Base-by-base conservation (phyloP, 2,797 vertebrate genomes). In the Odontamblyopus lacepedii region DNA sequence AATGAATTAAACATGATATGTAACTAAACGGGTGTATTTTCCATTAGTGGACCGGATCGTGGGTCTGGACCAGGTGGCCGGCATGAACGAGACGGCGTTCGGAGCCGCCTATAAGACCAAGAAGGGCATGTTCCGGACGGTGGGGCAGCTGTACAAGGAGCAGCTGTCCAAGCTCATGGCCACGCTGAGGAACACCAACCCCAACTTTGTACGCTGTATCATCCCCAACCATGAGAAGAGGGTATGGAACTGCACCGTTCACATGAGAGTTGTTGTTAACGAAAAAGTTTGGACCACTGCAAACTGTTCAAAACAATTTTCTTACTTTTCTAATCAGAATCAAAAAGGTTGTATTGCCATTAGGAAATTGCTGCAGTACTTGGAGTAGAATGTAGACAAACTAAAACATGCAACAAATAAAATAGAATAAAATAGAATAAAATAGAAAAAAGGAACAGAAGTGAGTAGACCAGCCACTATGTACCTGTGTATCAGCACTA, bases 201-300 rank as follows among this genome's bases (percentile, higher is more conserved):
- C 98, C 44, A 99, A 99, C 88, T 99, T 99, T 5, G 97, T 99
- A 50, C 97, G 97, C 87, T 99, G 98, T 91, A 98, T 99, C 93
- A 99, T 99, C 91, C 98, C 98, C 5, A 99, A 99, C 84, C 97
- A 99, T 0, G 97, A 99, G 80, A 99, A 99, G 85, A 93, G 96
- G 92, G 98, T 98, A 59, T 1, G 44, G 44, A 48, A 48, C 15
- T 48, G 44, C 44, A 16, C 44, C 16, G 13, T 15, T 48, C 1
- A 48, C 44, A 48, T 48, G 44, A 3, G 15, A 16, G 44, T 48
- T 3, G 12, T 13, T 44, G 13, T 48, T 16, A 48, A 5, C 13
- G 4, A 48, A 16, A 48, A 48, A 15, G 12, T 48, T 44, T 48
- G 44, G 41, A 44, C 41, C 12, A 44, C 41, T 44, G 41, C 41